Conservation (phyloP, 1,140 invertebrate genomes). For the Belonocnema kinseyi region DNA sequence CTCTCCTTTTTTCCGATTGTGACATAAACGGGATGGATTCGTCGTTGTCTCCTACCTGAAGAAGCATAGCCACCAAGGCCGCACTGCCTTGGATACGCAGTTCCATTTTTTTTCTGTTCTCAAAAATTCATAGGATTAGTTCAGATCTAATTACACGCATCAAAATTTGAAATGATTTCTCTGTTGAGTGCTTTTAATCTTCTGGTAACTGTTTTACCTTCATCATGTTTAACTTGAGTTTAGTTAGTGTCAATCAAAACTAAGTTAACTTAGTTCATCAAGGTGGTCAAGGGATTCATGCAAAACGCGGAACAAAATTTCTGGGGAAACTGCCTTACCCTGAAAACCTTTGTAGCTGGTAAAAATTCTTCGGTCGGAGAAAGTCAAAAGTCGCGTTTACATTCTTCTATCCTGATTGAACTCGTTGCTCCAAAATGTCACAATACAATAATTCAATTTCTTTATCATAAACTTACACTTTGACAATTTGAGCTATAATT, state of each 20-base stretch:
- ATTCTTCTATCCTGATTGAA: slow-evolving; percentile 58
- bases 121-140: neutral
- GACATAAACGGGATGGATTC: too few relatives aligned
- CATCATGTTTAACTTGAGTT: too few relatives aligned
- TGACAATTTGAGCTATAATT: slow-evolving; percentile 36
- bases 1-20: too few relatives aligned
- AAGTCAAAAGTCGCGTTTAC: slow-evolving; percentile 52
- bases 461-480: slow-evolving; percentile 39
- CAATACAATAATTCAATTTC: slow-evolving; percentile 46
- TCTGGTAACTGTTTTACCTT: slow-evolving; percentile 42
- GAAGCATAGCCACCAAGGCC: too few relatives aligned
- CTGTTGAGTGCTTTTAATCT: neutral
- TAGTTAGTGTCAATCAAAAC: too few relatives aligned
- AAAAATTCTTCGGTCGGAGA: slow-evolving; percentile 36
- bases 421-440: slow-evolving; percentile 45
- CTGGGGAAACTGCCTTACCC: slow-evolving; percentile 59
- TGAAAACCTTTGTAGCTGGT: slow-evolving; percentile 62
- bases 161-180: neutral
- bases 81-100: neutral
- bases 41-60: too few relatives aligned
- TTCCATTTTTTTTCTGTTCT: neutral
- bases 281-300: slow-evolving; percentile 57
- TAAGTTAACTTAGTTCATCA: too few relatives aligned
- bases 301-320: slow-evolving; percentile 60
- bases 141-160: neutral